A percentile compares a stretch with the other conserved stretches of the same genome.
These are phyloP conservation scores for Macropis europaea DNA, from an alignment of 2,888 invertebrate genomes.

Conservation along the genomic window DNA sequence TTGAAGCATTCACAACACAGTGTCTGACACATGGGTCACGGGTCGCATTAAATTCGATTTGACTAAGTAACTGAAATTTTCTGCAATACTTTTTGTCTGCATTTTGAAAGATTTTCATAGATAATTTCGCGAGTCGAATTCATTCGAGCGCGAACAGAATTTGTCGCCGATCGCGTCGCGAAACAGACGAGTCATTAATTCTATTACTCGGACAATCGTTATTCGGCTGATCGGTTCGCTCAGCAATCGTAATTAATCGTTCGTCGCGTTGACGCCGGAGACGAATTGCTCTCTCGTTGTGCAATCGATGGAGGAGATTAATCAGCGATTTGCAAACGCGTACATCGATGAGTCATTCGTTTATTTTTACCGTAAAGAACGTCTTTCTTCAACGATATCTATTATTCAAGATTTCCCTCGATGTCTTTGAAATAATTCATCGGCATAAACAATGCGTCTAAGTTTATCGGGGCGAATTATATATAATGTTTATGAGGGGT, in stretches of 20 bases:
- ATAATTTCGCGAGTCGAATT: background rate
- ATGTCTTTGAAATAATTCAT: too few species aligned
- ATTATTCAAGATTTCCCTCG: too few species aligned
- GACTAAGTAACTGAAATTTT: too few species aligned
- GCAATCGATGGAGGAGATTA: slow-evolving; percentile 48
- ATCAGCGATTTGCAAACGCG: slow-evolving; percentile 43
- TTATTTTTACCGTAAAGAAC: background rate
- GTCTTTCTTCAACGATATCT: background rate
- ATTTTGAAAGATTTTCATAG: background rate
- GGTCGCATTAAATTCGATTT: too few species aligned
- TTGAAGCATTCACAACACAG: too few species aligned
- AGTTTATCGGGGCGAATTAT: too few species aligned
- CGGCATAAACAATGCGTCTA: too few species aligned
- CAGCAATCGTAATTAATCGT: slow-evolving; percentile 45
- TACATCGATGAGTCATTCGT: background rate
- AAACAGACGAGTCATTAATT: slow-evolving; percentile 38
- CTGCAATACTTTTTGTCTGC: background rate
- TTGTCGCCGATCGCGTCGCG: background rate
- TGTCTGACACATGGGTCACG: too few species aligned
- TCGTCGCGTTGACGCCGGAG: slow-evolving; percentile 24
- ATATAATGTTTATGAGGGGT: too few species aligned
- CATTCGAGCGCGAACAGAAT: background rate
- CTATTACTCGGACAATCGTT: slow-evolving; percentile 35
- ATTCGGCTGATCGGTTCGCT: slow-evolving; percentile 29
- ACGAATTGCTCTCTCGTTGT: slow-evolving; percentile 37